Percentiles rank a stretch among this genome's conserved stretches.
These are phyloP conservation scores for Myiagra hebetior DNA, from an alignment of 2,113 vertebrate genomes.

Conservation along the genomic window DNA sequence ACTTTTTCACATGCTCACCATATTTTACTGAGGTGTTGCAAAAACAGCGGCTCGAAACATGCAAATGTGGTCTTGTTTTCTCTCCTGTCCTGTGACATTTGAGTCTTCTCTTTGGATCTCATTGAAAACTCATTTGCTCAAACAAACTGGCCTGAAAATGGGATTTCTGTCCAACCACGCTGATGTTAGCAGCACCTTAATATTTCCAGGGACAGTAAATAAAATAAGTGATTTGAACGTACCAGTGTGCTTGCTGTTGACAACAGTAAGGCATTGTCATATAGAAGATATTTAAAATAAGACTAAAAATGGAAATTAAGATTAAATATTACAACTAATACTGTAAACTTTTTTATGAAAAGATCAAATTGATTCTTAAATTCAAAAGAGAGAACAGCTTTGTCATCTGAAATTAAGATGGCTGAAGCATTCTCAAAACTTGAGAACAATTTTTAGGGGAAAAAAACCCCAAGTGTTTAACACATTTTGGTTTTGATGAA, in stretches of 20 bases:
- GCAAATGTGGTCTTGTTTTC: neutral
- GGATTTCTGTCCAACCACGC: neutral
- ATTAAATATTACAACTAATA: neutral
- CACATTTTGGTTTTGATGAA: neutral
- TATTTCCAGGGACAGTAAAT: neutral
- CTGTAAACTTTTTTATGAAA: neutral
- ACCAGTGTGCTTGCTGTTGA: neutral
- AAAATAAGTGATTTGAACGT: neutral
- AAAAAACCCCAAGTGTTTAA: neutral
- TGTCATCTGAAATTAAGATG: neutral
- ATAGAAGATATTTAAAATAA: neutral
- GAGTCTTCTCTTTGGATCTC: neutral
- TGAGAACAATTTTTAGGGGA: neutral
- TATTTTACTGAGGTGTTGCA: fast-evolving
- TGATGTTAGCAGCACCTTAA: neutral
- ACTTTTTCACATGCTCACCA: neutral
- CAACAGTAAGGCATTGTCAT: neutral
- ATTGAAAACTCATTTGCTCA: neutral
- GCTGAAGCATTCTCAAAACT: neutral
- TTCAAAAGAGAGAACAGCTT: neutral
- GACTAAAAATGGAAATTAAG: neutral
- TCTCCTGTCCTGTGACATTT: neutral
- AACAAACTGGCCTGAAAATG: neutral
- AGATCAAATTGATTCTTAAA: neutral
- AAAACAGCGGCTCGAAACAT: neutral